A percentile compares a stretch with the other conserved stretches of the same genome.
phyloP scores from a whole-genome alignment of 1,140 invertebrate species.

The Brachionus plicatilis region DNA sequence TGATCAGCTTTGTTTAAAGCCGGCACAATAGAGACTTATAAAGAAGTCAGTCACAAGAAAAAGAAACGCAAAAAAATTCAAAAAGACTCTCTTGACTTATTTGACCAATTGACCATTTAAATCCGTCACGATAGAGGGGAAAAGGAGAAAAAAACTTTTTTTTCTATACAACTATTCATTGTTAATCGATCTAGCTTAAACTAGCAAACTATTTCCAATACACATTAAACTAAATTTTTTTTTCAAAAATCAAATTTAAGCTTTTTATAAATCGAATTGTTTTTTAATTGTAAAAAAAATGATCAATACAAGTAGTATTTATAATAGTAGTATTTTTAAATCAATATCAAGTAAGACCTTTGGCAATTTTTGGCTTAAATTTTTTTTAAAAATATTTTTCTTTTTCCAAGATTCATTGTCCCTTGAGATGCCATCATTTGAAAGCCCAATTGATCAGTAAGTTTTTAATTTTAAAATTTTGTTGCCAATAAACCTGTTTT shows the following conservation, averaged over 20 bases:
- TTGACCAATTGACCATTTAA: background rate
- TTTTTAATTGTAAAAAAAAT: conserved; percentile 29
- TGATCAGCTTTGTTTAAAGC: background rate
- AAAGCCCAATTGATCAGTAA: background rate
- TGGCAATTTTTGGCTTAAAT: too few species aligned
- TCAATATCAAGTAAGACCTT: conserved; percentile 9
- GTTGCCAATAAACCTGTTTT: background rate
- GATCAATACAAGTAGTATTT: conserved; percentile 30
- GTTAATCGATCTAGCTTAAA: conserved; percentile 8
- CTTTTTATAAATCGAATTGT: background rate
- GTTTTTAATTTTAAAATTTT: background rate
- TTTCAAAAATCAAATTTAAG: background rate
- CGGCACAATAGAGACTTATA: conserved; percentile 20
- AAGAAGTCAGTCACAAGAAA: background rate
- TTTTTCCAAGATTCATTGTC: conserved; percentile 27
- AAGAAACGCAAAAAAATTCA: conserved; percentile 24
- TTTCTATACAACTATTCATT: conserved; percentile 13
- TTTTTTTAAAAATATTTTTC: conserved; percentile 30
- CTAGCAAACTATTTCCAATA: background rate
- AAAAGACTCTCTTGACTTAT: background rate
- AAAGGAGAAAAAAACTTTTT: conserved; percentile 29
- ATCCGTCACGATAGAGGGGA: conserved; percentile 15
- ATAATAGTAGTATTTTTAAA: conserved; percentile 39
- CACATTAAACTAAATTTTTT: background rate
- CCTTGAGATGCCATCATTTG: background rate